These are phyloP conservation scores for Orientallactaga bullata DNA, from an alignment of 2,113 vertebrate genomes.

Conservation along the genomic window DNA sequence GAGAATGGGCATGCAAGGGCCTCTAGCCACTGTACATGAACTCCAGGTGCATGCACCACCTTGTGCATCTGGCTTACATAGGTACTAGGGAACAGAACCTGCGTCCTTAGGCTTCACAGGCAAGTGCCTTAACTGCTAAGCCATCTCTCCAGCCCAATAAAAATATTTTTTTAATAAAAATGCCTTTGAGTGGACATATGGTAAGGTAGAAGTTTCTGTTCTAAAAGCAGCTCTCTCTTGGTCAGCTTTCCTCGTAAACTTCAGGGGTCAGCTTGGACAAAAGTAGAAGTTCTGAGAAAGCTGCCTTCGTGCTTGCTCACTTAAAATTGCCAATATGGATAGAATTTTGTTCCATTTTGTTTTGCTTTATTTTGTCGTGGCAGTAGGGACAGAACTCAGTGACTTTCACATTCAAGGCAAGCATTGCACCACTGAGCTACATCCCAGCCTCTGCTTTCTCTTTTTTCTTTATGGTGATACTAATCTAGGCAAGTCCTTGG, in stretches of 20 bases:
- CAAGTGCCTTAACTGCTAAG: no score
- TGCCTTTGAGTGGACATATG: not conserved
- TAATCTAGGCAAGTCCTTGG: not conserved
- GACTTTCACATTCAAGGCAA: not conserved
- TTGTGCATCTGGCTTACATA: no score
- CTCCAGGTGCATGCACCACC: no score
- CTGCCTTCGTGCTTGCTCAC: not conserved
- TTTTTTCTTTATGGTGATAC: not conserved
- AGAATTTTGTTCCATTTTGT: not conserved
- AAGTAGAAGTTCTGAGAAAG: not conserved
- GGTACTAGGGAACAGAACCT: no score
- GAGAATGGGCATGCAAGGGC: no score
- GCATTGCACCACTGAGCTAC: not conserved
- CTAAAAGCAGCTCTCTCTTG: not conserved
- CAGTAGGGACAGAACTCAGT: not conserved
- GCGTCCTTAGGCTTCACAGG: no score
- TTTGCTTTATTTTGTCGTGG: not conserved
- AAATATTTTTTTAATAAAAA: not conserved
- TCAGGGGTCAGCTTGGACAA: not conserved
- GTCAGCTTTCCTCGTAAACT: not conserved
- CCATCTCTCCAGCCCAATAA: no score
- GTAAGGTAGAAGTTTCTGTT: not conserved
- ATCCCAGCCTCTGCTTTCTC: not conserved
- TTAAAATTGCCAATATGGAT: not conserved
- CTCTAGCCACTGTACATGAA: no score